Conservation (phyloP, 2,113 vertebrate genomes). For the Triplophysa tibetana region DNA sequence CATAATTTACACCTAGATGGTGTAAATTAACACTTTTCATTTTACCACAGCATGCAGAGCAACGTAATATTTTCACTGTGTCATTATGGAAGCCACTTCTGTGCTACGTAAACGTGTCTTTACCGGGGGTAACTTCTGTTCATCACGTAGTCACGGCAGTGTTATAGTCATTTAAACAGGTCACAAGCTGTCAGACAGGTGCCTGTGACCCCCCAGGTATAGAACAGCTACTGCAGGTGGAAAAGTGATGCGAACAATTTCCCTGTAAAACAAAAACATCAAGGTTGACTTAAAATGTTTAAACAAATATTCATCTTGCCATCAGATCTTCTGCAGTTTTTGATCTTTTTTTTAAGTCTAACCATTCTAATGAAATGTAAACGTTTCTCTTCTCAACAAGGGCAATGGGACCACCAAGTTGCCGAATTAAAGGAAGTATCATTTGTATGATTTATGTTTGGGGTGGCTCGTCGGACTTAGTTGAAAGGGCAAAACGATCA, state of each 20-base stretch:
- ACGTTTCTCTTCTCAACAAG: not conserved
- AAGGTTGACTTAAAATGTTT: too few species aligned
- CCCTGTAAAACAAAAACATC: not conserved
- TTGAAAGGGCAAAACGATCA: slow-evolving; percentile 48
- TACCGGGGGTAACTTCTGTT: slow-evolving; percentile 14
- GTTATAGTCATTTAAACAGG: slow-evolving; percentile 41
- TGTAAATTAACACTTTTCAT: not conserved
- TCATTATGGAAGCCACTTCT: not conserved
- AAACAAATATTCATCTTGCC: not conserved
- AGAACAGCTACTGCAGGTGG: not conserved
- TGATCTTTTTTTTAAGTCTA: too few species aligned
- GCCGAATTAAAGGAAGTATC: not conserved
- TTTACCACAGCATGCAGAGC: not conserved
- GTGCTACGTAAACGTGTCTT: not conserved
- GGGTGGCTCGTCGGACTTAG: slow-evolving; percentile 20
- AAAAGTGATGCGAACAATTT: not conserved
- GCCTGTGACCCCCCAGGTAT: not conserved
- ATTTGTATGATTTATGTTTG: not conserved
- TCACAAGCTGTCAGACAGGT: slow-evolving; percentile 22
- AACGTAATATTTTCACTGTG: not conserved
- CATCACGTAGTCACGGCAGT: slow-evolving; percentile 11
- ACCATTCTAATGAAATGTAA: not conserved
- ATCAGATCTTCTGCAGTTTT: not conserved
- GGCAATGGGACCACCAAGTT: not conserved
- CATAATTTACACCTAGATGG: too few species aligned